Base-by-base conservation (phyloP, 2,888 invertebrate genomes). In the Brassicogethes aeneus region DNA sequence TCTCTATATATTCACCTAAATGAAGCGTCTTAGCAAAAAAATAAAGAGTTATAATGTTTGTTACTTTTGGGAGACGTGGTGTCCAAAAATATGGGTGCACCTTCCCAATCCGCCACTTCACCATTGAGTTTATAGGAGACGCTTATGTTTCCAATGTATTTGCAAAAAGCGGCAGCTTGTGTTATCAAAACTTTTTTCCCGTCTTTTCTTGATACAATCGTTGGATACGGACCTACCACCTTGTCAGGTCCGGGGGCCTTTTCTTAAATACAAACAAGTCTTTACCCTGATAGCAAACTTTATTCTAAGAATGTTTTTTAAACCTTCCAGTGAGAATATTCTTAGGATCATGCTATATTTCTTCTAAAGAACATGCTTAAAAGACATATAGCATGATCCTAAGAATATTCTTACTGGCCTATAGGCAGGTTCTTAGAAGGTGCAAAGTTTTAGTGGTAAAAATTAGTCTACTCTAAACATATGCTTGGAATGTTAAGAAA, bases 131-230 rank as follows among this genome's bases (percentile, higher is more conserved):
- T 76, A 58, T 89, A 84, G 52, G 66, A 75, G 1, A 90, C 72
- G 17, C 79, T 77, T 37, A 92, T 70, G 59, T 81, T 76, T 10
- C 91, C 91, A 34, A 91, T 68, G 61, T 89, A 91, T 56, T 79
- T 77, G 2, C 80, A 79, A 65, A 76, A 84, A 39, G 80, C 77
- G 0, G 78, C 75, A 1, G 85, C 83, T 65, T 85, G 85, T 14
- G 85, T 84, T 35, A 85, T 74, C n/a, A 80, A 66, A 2, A 82
- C 76, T 62, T 71, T 53, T 2, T 74, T 70, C n/a, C 74, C 74
- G 34, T 70, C 66, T 10, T 56, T 53, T 48, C 80, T 76, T 7
- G 70, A 72, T 3, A 82, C 73, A 1, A 82, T 71, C 0, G 80
- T 78, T 1, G 89, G 89, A 66, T 90, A 90, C 1, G 74, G 70